Base-by-base conservation (phyloP, 2,888 invertebrate species). In the Tetranychus truncatus region DNA sequence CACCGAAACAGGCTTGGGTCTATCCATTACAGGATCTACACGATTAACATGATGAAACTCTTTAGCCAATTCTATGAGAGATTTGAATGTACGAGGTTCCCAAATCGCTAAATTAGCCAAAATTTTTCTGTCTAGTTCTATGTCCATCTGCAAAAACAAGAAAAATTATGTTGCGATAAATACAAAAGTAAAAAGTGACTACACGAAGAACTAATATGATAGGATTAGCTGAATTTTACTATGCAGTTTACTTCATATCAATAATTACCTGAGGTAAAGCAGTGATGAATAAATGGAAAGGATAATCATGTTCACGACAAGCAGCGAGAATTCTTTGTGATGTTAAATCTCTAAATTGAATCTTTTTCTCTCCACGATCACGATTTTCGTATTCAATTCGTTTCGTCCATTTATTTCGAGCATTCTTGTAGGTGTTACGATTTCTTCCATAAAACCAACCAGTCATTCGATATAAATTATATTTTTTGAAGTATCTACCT, bases 361-460 rank as follows among this genome's bases (percentile, higher is more conserved):
- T 7, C 45, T 55, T 73, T 34, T 75, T 73, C 11, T 21, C 45
- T 74, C 18, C 9, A 15, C 95, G 0, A 86, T 88, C 72, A 92
- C 96, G 9, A 92, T 92, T 83, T 96, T 96, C 81, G 96, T 95
- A 77, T 44, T 74, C 69, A 72, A 76, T 72, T 45, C 45, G 46
- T 74, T 76, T 76, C 6, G 21, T 44, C 74, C 72, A 75, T 24
- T 76, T 74, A 6, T 67, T 45, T 65, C 72, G 45, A 3, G 77
- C 77, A 24, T 45, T 44, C 55, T 69, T 73, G 45, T 46, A 77
- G 45, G 34, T 21, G 69, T 77, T 77, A 6, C 77, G 75, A 45
- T 21, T 72, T 44, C 73, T 45, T 9, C 76, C 75, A 45, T 72
- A 71, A 24, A 74, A 75, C 7, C 18, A 6, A 24, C 20, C n/a